phyloP scores from a whole-genome alignment of 2,888 invertebrate species.

The Physocephala rufipes region DNA sequence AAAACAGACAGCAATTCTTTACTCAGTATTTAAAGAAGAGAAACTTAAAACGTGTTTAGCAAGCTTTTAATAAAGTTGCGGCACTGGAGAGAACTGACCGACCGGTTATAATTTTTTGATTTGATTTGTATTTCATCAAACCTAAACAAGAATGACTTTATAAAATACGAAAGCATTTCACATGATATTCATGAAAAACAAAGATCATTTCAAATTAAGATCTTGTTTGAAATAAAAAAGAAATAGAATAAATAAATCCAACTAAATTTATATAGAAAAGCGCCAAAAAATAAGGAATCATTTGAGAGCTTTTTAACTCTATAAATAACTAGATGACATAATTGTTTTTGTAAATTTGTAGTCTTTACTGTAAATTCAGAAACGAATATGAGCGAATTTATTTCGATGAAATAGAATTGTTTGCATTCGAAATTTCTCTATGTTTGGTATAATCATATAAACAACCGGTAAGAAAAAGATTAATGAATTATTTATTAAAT shows the following conservation, averaged over 20 bases:
- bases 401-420: too few relatives aligned
- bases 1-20: neutral
- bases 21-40: neutral
- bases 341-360: constrained; percentile 19
- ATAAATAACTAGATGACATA: constrained; percentile 43
- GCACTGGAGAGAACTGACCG: neutral
- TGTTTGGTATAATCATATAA: too few relatives aligned
- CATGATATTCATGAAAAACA: constrained; percentile 66
- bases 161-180: constrained; percentile 55
- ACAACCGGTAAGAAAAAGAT: too few relatives aligned
- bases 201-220: constrained; percentile 68
- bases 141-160: constrained; percentile 53
- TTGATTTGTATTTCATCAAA: constrained; percentile 40
- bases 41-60: neutral
- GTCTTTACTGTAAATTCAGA: neutral
- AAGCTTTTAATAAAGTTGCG: constrained; percentile 19
- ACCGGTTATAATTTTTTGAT: neutral
- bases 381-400: too few relatives aligned
- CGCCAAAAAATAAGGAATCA: constrained; percentile 22
- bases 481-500: too few relatives aligned
- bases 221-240: constrained; percentile 76
- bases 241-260: constrained; percentile 66
- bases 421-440: too few relatives aligned
- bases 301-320: constrained; percentile 25
- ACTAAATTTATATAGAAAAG: constrained; percentile 31